Conservation (phyloP, 2,888 invertebrate species). For the Siphlonurus alternatus region DNA sequence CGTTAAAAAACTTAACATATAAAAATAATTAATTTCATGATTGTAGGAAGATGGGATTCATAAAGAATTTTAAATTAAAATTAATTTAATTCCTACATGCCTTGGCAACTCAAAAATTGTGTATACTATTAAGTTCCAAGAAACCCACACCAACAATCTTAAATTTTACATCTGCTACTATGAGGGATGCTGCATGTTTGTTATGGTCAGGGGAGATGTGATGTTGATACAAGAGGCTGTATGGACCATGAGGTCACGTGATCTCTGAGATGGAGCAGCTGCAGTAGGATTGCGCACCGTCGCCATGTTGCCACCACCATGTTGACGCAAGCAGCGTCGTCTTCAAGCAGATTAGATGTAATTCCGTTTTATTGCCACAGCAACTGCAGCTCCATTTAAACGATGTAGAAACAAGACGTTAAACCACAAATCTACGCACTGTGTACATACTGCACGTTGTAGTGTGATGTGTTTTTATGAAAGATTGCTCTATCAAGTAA, state of each 20-base stretch:
- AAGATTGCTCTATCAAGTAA: neutral
- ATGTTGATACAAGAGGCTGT: neutral
- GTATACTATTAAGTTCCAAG: too few relatives aligned
- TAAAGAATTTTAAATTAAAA: too few relatives aligned
- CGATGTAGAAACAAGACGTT: neutral
- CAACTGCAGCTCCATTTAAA: neutral
- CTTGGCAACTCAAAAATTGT: too few relatives aligned
- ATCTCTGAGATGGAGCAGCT: neutral
- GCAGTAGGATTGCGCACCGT: neutral
- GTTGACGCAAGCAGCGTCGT: slow-evolving; percentile 1
- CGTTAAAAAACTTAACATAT: too few relatives aligned
- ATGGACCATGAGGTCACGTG: neutral
- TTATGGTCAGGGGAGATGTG: too few relatives aligned
- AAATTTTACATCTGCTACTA: too few relatives aligned
- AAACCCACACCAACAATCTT: too few relatives aligned
- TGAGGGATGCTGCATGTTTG: too few relatives aligned
- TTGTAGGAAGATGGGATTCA: too few relatives aligned
- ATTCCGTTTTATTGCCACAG: slow-evolving; percentile 1
- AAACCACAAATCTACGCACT: neutral
- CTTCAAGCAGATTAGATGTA: neutral
- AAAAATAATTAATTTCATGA: too few relatives aligned
- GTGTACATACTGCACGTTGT: too few relatives aligned
- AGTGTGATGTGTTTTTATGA: neutral
- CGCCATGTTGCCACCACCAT: neutral
- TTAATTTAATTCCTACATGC: too few relatives aligned